phyloP scores from a whole-genome alignment of 1,140 invertebrate genomes.

The Micrasema minimum region DNA sequence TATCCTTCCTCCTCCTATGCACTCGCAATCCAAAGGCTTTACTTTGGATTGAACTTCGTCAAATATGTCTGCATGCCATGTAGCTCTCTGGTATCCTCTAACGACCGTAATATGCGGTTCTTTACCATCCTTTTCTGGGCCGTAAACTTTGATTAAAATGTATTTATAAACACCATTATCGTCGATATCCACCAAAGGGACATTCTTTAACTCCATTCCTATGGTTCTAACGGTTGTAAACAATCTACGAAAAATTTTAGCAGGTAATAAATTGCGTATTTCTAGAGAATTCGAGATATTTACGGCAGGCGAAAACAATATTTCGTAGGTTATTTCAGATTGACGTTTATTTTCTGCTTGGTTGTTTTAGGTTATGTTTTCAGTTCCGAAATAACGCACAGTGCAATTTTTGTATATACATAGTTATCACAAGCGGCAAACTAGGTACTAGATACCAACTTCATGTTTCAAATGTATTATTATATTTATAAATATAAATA shows the following conservation, averaged over 20 bases:
- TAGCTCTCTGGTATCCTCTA: constrained; percentile 75
- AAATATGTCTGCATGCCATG: constrained; percentile 73
- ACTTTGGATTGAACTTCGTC: constrained; percentile 58
- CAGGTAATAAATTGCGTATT: neutral
- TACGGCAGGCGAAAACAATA: neutral
- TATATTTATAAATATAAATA: too few relatives aligned
- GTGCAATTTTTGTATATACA: too few relatives aligned
- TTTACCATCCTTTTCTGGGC: constrained; percentile 54
- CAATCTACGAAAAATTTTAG: constrained; percentile 28
- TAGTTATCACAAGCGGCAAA: too few relatives aligned
- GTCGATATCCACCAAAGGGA: constrained; percentile 86
- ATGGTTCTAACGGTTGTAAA: constrained; percentile 18
- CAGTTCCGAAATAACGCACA: too few relatives aligned
- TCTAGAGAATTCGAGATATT: neutral
- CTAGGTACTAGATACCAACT: too few relatives aligned
- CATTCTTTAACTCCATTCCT: constrained; percentile 32
- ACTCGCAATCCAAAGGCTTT: constrained; percentile 73
- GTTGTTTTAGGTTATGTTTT: too few relatives aligned
- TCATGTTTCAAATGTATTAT: too few relatives aligned
- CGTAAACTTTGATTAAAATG: constrained; percentile 80
- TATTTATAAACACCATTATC: constrained; percentile 85
- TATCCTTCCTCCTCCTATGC: constrained; percentile 87
- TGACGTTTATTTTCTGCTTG: too few relatives aligned
- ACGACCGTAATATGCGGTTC: constrained; percentile 74
- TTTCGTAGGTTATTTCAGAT: too few relatives aligned